A percentile compares a stretch with the other conserved stretches of the same genome.
These are phyloP conservation scores for Seladonia tumulorum DNA, from an alignment of 2,888 invertebrate species.

Conservation along the genomic window DNA sequence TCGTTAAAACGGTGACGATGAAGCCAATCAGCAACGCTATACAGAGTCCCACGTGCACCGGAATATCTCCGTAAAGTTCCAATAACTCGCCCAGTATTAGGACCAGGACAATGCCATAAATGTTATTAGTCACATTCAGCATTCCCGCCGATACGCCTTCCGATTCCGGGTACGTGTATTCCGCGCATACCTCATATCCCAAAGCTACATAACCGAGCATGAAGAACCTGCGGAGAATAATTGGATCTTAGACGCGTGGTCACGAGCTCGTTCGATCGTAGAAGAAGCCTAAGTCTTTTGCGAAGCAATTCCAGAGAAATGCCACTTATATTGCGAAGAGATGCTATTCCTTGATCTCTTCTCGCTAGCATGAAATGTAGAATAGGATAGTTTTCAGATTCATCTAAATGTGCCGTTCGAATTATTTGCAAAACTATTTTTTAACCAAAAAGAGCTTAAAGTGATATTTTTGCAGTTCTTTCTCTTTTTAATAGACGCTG, in stretches of 20 bases:
- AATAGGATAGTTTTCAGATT: too few relatives aligned
- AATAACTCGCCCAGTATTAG: slow-evolving; percentile 78
- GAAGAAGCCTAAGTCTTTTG: not conserved
- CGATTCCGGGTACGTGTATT: slow-evolving; percentile 90
- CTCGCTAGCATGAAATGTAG: too few relatives aligned
- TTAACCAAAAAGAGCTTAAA: not conserved
- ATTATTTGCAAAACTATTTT: not conserved
- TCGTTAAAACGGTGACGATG: slow-evolving; percentile 76
- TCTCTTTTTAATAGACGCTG: not conserved
- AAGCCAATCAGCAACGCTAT: slow-evolving; percentile 76
- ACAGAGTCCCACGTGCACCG: slow-evolving; percentile 80
- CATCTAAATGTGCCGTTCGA: too few relatives aligned
- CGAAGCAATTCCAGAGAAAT: too few relatives aligned
- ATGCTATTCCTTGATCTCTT: too few relatives aligned
- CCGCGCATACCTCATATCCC: slow-evolving; percentile 91
- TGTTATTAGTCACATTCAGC: slow-evolving; percentile 86
- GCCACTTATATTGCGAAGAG: too few relatives aligned
- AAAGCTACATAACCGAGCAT: slow-evolving; percentile 91
- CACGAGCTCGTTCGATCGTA: not conserved
- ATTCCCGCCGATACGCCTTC: slow-evolving; percentile 90
- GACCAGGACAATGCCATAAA: slow-evolving; percentile 79
- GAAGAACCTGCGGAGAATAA: slow-evolving; percentile 86
- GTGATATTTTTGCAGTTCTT: not conserved
- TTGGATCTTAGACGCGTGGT: not conserved
- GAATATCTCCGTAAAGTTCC: slow-evolving; percentile 78